A percentile compares a stretch with the other conserved stretches of the same genome.
phyloP scores from a whole-genome alignment of 1,140 invertebrate species.

The Hetaerina americana region DNA sequence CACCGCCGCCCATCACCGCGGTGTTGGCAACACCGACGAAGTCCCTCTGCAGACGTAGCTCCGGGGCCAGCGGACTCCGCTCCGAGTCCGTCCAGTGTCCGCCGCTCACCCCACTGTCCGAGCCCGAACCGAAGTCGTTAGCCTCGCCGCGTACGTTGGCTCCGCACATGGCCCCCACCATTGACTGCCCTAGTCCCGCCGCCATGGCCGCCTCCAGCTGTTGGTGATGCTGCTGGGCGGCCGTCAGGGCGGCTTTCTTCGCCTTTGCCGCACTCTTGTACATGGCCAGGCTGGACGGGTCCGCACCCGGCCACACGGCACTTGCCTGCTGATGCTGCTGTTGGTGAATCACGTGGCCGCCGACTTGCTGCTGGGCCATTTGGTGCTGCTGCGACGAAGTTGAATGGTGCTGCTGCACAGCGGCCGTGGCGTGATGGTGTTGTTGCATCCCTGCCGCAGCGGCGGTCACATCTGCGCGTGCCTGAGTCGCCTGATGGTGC shows the following conservation, averaged over 20 bases:
- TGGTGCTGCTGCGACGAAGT: too few species aligned
- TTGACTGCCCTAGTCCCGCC: not conserved
- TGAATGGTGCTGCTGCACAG: too few species aligned
- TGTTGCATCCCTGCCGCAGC: too few species aligned
- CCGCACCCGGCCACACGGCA: not conserved
- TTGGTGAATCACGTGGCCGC: too few species aligned
- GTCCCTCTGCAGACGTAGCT: conserved; percentile 8
- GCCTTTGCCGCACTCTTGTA: not conserved
- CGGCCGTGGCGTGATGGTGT: too few species aligned
- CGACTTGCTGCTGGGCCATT: too few species aligned
- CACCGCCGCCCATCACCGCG: not conserved
- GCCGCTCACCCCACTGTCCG: conserved; percentile 14
- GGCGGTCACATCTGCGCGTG: too few species aligned
- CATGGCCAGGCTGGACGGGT: not conserved
- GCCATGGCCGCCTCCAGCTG: not conserved
- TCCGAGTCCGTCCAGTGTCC: conserved; percentile 18
- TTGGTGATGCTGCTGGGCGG: not conserved
- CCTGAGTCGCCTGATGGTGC: not conserved
- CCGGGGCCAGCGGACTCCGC: conserved; percentile 8
- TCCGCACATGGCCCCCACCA: conserved; percentile 13
- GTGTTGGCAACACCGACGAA: not conserved
- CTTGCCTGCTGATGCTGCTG: not conserved
- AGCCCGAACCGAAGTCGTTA: conserved; percentile 13
- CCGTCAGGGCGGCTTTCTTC: not conserved
- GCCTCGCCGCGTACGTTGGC: too few species aligned